phyloP scores from a whole-genome alignment of 92 coral and sea anemone genomes.

The Paragorgia papillata region DNA sequence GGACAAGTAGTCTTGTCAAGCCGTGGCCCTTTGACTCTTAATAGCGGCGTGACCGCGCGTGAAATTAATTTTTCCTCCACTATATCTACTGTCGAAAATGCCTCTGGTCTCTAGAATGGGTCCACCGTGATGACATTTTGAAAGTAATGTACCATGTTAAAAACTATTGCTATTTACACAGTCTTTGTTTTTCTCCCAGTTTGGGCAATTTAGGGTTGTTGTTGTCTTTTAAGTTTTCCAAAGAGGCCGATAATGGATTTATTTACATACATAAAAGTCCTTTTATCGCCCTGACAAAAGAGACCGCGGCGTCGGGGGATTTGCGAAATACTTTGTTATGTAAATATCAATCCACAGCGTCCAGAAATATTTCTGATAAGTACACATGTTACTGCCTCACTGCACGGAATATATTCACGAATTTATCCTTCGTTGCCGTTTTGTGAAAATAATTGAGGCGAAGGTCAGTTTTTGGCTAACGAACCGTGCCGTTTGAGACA shows the following conservation, averaged over 20 bases:
- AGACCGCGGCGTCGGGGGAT: slow-evolving; percentile 34
- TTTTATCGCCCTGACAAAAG: slow-evolving; percentile 43
- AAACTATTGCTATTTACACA: slow-evolving; percentile 34
- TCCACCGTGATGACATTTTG: too few species aligned
- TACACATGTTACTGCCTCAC: slow-evolving; percentile 16
- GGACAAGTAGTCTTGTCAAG: background rate
- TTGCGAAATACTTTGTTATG: slow-evolving; percentile 37
- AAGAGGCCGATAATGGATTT: slow-evolving; percentile 46
- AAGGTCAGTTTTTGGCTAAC: too few species aligned
- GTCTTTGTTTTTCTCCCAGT: slow-evolving; percentile 21
- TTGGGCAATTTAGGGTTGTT: slow-evolving; percentile 36
- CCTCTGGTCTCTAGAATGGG: too few species aligned
- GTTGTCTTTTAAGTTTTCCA: slow-evolving; percentile 33
- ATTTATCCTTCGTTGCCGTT: too few species aligned
- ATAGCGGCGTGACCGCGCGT: too few species aligned
- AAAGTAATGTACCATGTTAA: background rate
- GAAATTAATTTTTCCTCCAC: too few species aligned
- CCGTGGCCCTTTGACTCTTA: too few species aligned
- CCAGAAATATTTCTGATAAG: background rate
- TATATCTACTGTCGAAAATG: too few species aligned
- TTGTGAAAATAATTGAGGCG: too few species aligned
- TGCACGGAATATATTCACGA: background rate
- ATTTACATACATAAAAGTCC: slow-evolving; percentile 50
- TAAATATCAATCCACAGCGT: slow-evolving; percentile 45
- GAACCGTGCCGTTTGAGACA: too few species aligned